Evolutionary conservation across 1,140 invertebrate species (phyloP).

Genomic region (Oncopodura yosiiana): DNA sequence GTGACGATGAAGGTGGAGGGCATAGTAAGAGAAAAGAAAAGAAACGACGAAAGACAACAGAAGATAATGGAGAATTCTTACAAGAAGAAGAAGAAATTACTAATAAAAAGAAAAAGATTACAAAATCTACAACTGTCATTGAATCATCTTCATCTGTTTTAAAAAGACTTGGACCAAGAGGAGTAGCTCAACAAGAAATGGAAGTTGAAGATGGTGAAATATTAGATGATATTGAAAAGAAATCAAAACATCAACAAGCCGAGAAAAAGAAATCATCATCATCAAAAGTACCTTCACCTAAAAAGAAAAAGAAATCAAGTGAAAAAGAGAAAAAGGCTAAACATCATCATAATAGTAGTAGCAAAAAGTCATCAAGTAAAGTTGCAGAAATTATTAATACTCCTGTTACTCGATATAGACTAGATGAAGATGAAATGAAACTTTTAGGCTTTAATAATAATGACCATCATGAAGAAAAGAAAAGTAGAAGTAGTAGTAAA

Average conservation of each 20-base stretch:
- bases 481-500: conserved; percentile 28
- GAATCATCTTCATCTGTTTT: too few species aligned
- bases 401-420: conserved; percentile 35
- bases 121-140: too few species aligned
- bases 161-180: background rate
- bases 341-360: too few species aligned
- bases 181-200: conserved; percentile 1
- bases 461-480: conserved; percentile 37
- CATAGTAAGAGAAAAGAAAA: background rate
- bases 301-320: background rate
- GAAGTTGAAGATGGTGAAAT: background rate
- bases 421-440: conserved; percentile 17
- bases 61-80: background rate
- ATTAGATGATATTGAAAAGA: background rate
- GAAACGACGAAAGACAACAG: background rate
- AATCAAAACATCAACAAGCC: conserved; percentile 1
- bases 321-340: background rate
- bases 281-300: too few species aligned
- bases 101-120: background rate
- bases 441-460: background rate
- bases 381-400: too few species aligned
- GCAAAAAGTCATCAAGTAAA: too few species aligned
- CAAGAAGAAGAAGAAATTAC: background rate
- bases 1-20: background rate
- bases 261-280: too few species aligned